Evolutionary conservation across 2,888 invertebrate genomes (phyloP), one percentile per base, ranked within the genome.

Genomic region (Sarcophaga carnaria): DNA sequence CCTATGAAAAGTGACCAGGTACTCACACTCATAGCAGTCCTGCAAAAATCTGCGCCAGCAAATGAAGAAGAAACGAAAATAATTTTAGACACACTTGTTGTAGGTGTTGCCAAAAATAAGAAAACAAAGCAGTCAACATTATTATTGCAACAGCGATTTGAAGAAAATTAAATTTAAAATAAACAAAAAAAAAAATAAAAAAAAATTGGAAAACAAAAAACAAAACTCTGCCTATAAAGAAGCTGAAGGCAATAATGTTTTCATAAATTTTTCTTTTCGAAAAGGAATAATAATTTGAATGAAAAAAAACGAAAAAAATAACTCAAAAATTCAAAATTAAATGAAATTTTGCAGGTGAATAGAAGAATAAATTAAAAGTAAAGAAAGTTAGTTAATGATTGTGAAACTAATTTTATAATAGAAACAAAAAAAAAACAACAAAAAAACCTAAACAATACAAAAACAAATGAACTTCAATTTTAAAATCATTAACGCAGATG

Each of bases 71-170:
- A 20, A 74, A 79, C 70, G 17, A 67, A n/a, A 80, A 62, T 74
- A 60, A 14, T 54, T 80, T 83, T 77, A 78, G 82, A 83, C 83
- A 83, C 62, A 77, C 88, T 88, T 75, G 88, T 88, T 77, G 88
- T 88, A 88, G 89, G 88, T 88, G 89, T 88, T 88, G 86, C 88
- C 89, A 83, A 88, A 88, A 88, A 80, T 37, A 37, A 78, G 83
- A 75, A 83, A 71, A 80, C 86, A 80, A 22, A 69, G 27, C 74
- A 17, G n/a, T 17, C 60, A 83, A 72, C 45, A 27, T 71, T 66
- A 69, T 62, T 25, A 69, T 14, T 54, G 12, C 49, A 70, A 49
- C 22, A 71, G 60, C 3, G 27, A 71, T 67, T 80, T 74, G 63
- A 86, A 85, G 75, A 45, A 86, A 86, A 82, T 87, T 87, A 80